Conservation (phyloP, 2,113 vertebrate genomes). For the Strix uralensis region DNA sequence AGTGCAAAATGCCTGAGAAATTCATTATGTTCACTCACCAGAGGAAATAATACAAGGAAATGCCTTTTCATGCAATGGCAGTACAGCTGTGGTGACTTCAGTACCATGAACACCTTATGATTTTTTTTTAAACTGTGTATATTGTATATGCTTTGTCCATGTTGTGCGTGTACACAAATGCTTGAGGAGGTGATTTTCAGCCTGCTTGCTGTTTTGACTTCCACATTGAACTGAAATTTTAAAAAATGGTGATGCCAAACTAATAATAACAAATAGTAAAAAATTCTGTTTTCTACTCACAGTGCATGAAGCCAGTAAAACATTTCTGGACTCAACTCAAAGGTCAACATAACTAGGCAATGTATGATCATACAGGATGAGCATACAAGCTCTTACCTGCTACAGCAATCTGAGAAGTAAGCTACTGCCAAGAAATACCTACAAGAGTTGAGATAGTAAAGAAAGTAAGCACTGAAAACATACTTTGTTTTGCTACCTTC, state of each 20-base stretch:
- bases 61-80: background rate
- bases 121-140: background rate
- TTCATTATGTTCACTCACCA: background rate
- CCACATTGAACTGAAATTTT: background rate
- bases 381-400: background rate
- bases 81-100: rapidly evolving
- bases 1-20: background rate
- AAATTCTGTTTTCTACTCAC: background rate
- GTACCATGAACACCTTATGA: background rate
- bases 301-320: background rate
- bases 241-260: background rate
- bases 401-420: background rate
- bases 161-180: background rate
- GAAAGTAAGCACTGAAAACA: background rate
- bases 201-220: background rate
- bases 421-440: background rate
- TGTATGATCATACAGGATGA: no score
- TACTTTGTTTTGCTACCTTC: background rate
- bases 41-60: background rate
- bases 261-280: background rate
- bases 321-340: background rate
- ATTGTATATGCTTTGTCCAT: no score
- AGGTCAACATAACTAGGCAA: background rate
- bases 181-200: background rate
- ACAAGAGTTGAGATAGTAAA: background rate